Conservation (phyloP, 2,113 vertebrate species). For the Pitta sordida region DNA sequence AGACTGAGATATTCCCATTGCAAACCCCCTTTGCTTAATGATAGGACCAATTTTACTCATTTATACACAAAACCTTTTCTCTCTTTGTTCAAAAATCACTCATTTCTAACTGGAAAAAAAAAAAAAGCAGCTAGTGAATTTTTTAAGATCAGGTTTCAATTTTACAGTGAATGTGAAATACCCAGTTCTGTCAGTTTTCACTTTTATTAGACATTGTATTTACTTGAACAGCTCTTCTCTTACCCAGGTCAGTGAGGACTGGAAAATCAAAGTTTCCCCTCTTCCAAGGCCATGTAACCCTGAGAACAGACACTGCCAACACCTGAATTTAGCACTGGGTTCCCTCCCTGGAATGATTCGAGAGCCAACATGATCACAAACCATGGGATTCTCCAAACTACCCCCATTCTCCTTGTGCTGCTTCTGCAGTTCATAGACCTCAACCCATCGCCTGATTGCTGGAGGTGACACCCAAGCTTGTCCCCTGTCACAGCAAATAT, state of each 20-base stretch:
- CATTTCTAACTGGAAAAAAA: constrained; percentile 23
- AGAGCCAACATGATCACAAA: neutral
- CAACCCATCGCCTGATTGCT: rapidly evolving
- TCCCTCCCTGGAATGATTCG: neutral
- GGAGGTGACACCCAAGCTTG: neutral
- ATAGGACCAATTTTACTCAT: neutral
- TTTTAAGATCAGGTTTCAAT: neutral
- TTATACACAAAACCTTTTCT: neutral
- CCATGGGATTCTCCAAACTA: neutral
- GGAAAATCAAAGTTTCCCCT: neutral
- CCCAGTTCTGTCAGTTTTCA: constrained; percentile 6
- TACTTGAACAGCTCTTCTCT: neutral
- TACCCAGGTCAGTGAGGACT: neutral
- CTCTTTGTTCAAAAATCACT: neutral
- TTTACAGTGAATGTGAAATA: constrained; percentile 8
- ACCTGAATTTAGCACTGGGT: neutral
- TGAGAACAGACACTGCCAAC: neutral
- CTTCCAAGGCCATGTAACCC: neutral
- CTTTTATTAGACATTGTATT: neutral
- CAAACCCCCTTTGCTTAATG: constrained; percentile 18
- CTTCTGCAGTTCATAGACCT: neutral
- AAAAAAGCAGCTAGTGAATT: neutral
- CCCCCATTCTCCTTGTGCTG: neutral
- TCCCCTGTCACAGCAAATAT: neutral
- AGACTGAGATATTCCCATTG: neutral